Percentiles rank a stretch among this genome's conserved stretches.
phyloP scores from a whole-genome alignment of 2,797 vertebrate genomes.

The Phoeniculus purpureus region DNA sequence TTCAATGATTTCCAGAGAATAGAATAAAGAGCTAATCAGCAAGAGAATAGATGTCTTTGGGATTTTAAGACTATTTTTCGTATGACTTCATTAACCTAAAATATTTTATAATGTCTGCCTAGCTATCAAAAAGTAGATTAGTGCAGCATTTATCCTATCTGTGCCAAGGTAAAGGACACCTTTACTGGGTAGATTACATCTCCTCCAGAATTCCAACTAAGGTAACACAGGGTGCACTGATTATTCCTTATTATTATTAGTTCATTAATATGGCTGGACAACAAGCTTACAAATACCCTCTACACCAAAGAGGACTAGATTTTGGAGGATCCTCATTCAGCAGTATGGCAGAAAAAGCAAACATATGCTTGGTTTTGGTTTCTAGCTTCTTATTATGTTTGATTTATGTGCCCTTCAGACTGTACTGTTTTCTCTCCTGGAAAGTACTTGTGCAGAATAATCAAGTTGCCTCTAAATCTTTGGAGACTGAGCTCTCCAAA shows the following conservation, averaged over 20 bases:
- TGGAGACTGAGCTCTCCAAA: background rate
- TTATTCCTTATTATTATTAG: fast-evolving
- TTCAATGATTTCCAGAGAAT: background rate
- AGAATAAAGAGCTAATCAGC: background rate
- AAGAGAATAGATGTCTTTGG: background rate
- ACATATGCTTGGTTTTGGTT: background rate
- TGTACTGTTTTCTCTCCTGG: background rate
- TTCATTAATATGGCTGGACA: background rate
- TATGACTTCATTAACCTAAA: background rate
- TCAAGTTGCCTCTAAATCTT: slow-evolving; percentile 7
- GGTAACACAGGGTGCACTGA: background rate
- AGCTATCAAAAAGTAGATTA: background rate
- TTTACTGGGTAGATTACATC: background rate
- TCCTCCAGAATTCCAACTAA: background rate
- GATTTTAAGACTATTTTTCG: background rate
- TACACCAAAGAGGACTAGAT: background rate
- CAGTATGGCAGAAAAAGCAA: background rate
- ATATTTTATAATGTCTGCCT: background rate
- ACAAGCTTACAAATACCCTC: background rate
- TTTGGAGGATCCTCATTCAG: background rate
- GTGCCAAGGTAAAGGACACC: background rate
- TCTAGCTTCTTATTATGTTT: background rate
- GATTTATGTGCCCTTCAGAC: slow-evolving; percentile 9
- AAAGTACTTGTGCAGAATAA: slow-evolving; percentile 16
- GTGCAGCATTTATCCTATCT: background rate